Evolutionary conservation across 2,888 invertebrate species (phyloP), one percentile per base, ranked within the genome.

Genomic region (Carabus problematicus): DNA sequence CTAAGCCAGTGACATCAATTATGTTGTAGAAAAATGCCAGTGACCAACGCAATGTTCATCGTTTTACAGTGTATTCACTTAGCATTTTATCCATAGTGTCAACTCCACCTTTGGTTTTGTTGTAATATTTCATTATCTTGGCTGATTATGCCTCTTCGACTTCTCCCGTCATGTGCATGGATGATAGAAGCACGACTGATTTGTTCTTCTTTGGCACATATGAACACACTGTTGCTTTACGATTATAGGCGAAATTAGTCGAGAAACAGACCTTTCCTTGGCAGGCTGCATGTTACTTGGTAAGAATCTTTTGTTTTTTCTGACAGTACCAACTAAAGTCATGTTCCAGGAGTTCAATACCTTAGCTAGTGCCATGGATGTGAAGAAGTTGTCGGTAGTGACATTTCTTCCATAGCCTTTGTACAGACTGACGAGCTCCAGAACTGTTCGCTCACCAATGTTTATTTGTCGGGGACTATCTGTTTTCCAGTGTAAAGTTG

Each of bases 401-500:
- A 75, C 70, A 59, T 75, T 76, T 75, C 76, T 64, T 42, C 75
- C 73, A 64, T 73, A 73, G 66, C 75, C 75, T 75, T 74, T 70
- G 55, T 73, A 75, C 68, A 71, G 70, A 62, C 70, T 71, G 54
- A 68, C 73, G 41, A 76, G 73, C n/a, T 76, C 74, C 75, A 75
- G 76, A 40, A 78, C 75, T 40, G 74, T 74, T 74, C 74, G 71
- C 69, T 76, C 75, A 67, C 76, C 77, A 43, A 70, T 63, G 70
- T 14, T 18, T 76, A 70, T 72, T 74, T 73, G 64, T 74, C 72
- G 40, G 68, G 74, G 3, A 58, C 75, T 76, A 61, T 74, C 75
- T 69, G 74, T 75, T 70, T 76, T 75, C 75, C 40, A 29, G 71
- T 47, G 39, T 62, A 40, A n/a, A n/a, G n/a, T n/a, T n/a, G n/a